Evolutionary conservation across 2,113 vertebrate genomes (phyloP), one percentile per base, ranked within the genome.

Genomic region (Abramis brama): DNA sequence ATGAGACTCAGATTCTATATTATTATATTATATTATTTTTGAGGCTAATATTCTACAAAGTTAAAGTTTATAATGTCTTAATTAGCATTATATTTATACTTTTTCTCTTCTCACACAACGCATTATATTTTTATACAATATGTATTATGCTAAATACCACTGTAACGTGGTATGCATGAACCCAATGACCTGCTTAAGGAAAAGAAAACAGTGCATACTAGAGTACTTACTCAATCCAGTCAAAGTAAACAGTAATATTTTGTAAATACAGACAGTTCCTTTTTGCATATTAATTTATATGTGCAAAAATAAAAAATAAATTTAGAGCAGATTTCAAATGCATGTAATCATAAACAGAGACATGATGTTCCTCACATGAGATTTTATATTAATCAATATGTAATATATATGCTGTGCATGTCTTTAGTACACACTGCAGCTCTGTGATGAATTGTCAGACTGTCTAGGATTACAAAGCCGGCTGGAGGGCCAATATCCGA

Each of bases 401-500:
- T 19, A 19, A 59, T 62, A 45, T 64, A 64, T 80, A 45, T 19
- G 52, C n/a, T 45, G 33, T 64, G 33, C n/a, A 27, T 64, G 15
- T 80, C 11, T 50, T 17, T 10, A 21, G 17, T 25, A 66, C 45
- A 68, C 45, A 50, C 27, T 82, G 62, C 80, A 70, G 80, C 62
- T 70, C 80, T 82, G 62, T 70, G 80, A 82, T 73, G 33, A 83
- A 73, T 59, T 57, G 68, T 73, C 66, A 21, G 21, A 83, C 50
- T 19, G 82, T 83, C 6, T 83, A 59, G 19, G 47, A 68, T 73
- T 83, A 73, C 50, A 73, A 83, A 83, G 68, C 68, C 82, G 52
- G 30, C 50, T 1, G 39, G 68, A 83, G 50, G 82, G 82, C 68
- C 82, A 83, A 73, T 74, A 83, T 83, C 47, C 82, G 52, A 73